Evolutionary conservation across 2,888 invertebrate species (phyloP), one percentile per base, ranked within the genome.

Genomic region (Saturnia japonica): DNA sequence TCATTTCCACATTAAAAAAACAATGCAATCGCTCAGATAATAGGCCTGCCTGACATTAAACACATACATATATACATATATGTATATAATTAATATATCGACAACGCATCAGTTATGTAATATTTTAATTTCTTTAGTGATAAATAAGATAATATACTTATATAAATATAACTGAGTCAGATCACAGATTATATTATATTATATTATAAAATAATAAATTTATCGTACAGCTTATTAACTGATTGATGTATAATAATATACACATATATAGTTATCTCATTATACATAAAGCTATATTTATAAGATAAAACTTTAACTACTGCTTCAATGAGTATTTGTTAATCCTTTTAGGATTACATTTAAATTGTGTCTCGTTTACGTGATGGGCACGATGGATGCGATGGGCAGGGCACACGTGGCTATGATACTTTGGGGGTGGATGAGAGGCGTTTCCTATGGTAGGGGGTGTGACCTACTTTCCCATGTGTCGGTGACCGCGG

Each of bases 401-500:
- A 43, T 57, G 45, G 74, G 74, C 74, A 75, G 78, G 82, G 78
- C 86, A 88, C 85, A 87, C 87, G 88, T 84, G 85, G 74, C 74
- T 43, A 19, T 60, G 71, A 22, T 51, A 40, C 51, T 66, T 64
- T 78, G 79, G 76, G 80, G 74, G 43, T 45, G 70, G 66, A 62
- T 40, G 73, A 22, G 54, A 69, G 72, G 69, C 73, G 74, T 70
- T 69, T 62, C 28, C 72, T 67, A 78, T 77, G 85, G 86, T 80
- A 82, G 84, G 87, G 64, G 87, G 85, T 82, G 83, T 90, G 91
- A 91, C 93, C 93, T 80, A 91, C 85, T 91, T 92, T 84, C 81
- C 74, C 75, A 72, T 80, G 85, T 88, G 93, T 93, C 93, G 83
- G 82, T 88, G 93, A 93, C 93, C 93, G 92, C 86, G 76, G 74